Evolutionary conservation across 2,797 vertebrate species (phyloP).

Genomic region (Propithecus perrieri): DNA sequence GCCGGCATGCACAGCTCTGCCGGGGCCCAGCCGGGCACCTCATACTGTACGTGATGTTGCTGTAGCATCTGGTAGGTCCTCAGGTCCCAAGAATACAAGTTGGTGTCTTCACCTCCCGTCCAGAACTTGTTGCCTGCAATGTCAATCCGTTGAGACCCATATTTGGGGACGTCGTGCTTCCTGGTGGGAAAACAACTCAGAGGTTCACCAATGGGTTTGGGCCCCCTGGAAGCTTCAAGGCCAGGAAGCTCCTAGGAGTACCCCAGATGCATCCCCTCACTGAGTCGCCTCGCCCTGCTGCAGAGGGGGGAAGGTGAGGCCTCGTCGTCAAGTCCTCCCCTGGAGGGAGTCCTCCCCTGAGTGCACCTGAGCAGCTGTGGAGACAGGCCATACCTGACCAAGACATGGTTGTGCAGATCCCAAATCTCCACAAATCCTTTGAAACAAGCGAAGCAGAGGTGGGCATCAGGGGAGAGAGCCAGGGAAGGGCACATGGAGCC

Average conservation of each 20-base stretch:
- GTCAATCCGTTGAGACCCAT: constrained; percentile 61
- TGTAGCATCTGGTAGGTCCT: constrained; percentile 63
- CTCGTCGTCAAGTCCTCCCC: not conserved
- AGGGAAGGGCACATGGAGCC: constrained; percentile 55
- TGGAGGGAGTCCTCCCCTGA: not conserved
- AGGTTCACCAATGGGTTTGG: not conserved
- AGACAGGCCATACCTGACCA: constrained; percentile 63
- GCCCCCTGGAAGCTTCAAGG: not conserved
- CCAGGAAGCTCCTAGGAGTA: not conserved
- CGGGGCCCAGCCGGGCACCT: not conserved
- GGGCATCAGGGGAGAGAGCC: constrained; percentile 66
- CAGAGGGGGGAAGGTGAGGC: not conserved
- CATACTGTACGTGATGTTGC: not conserved
- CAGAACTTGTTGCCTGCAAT: constrained; percentile 64
- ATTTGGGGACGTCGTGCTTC: constrained; percentile 52
- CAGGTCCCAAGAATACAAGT: constrained; percentile 73
- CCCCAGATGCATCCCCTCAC: not conserved
- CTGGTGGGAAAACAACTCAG: constrained; percentile 38
- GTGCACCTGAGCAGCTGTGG: not conserved
- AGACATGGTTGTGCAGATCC: constrained; percentile 71
- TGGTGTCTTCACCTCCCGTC: constrained; percentile 69
- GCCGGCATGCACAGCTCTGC: not conserved
- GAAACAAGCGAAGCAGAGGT: constrained; percentile 71
- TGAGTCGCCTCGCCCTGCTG: not conserved
- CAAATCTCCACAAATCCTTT: constrained; percentile 72